phyloP scores from a whole-genome alignment of 2,797 vertebrate genomes.

The Leptodactylus fallax region DNA sequence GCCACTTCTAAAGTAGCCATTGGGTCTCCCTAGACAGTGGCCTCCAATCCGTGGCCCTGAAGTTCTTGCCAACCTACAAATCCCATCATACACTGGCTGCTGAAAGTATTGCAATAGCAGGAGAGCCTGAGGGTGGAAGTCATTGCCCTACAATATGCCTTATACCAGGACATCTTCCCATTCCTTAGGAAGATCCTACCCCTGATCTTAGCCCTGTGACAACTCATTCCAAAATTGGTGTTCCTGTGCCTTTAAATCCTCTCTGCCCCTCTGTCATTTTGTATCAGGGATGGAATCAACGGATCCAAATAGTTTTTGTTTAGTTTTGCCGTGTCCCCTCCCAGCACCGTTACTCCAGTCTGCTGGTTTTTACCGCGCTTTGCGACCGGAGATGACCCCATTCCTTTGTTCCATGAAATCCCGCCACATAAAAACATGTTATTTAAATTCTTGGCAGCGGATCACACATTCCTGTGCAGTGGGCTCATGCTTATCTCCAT shows the following conservation, averaged over 20 bases:
- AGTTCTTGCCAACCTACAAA: too few species aligned
- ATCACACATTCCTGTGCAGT: slow-evolving; percentile 64
- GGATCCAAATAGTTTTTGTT: slow-evolving; percentile 16
- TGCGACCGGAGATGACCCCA: slow-evolving; percentile 44
- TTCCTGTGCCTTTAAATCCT: neutral
- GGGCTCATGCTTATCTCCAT: slow-evolving; percentile 55
- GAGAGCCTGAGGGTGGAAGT: too few species aligned
- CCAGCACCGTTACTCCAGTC: neutral
- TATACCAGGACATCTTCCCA: too few species aligned
- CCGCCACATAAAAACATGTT: slow-evolving; percentile 65
- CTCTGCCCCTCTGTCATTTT: neutral
- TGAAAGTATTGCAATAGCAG: too few species aligned
- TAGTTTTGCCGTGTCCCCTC: neutral
- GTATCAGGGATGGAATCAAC: neutral
- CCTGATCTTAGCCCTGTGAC: neutral
- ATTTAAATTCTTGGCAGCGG: slow-evolving; percentile 65
- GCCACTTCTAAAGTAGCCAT: too few species aligned
- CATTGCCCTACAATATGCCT: too few species aligned
- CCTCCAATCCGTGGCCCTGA: too few species aligned
- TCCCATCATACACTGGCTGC: too few species aligned
- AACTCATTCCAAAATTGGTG: neutral
- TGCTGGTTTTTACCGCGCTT: slow-evolving; percentile 25
- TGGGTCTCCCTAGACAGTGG: too few species aligned
- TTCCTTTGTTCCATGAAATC: slow-evolving; percentile 64
- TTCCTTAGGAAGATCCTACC: too few species aligned